Percentiles rank a stretch among this genome's conserved stretches.
Evolutionary conservation across 2,888 invertebrate genomes (phyloP).

Genomic region (Schizotus pectinicornis): DNA sequence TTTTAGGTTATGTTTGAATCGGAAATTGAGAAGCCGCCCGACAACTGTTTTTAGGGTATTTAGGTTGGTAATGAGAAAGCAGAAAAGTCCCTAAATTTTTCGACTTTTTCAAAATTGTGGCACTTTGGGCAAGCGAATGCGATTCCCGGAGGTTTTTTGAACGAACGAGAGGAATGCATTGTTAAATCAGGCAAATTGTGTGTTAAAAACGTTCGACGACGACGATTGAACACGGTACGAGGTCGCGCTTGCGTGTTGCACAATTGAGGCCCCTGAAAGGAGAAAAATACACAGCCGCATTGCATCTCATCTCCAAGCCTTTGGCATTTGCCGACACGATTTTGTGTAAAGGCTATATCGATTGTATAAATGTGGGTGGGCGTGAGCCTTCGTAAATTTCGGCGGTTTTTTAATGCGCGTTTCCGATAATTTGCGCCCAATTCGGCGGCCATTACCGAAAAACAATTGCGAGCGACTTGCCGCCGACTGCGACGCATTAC

Average conservation of each 20-base stretch:
- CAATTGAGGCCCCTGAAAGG: slow-evolving; percentile 54
- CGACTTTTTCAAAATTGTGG: too few relatives aligned
- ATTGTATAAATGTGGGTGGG: slow-evolving; percentile 19
- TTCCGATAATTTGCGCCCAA: too few relatives aligned
- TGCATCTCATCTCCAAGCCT: slow-evolving; percentile 29
- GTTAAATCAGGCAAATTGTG: slow-evolving; percentile 2
- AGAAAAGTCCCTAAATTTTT: too few relatives aligned
- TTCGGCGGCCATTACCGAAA: slow-evolving; percentile 8
- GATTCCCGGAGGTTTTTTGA: too few relatives aligned
- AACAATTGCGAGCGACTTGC: slow-evolving; percentile 5
- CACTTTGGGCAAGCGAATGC: too few relatives aligned
- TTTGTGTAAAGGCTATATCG: slow-evolving; percentile 15
- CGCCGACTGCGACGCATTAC: slow-evolving; percentile 25
- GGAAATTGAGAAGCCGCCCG: too few relatives aligned
- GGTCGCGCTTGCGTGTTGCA: slow-evolving; percentile 53
- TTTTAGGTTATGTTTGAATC: too few relatives aligned
- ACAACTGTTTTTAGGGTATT: too few relatives aligned
- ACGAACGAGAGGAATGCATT: neutral
- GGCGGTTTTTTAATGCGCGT: neutral
- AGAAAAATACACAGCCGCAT: slow-evolving; percentile 42
- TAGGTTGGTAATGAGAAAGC: too few relatives aligned
- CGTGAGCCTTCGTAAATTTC: slow-evolving; percentile 17
- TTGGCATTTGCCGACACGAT: slow-evolving; percentile 25
- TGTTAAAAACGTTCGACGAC: slow-evolving; percentile 22
- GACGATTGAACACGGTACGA: slow-evolving; percentile 46